Base-by-base conservation (phyloP, 2,888 invertebrate genomes). In the Ernsta delagoae region DNA sequence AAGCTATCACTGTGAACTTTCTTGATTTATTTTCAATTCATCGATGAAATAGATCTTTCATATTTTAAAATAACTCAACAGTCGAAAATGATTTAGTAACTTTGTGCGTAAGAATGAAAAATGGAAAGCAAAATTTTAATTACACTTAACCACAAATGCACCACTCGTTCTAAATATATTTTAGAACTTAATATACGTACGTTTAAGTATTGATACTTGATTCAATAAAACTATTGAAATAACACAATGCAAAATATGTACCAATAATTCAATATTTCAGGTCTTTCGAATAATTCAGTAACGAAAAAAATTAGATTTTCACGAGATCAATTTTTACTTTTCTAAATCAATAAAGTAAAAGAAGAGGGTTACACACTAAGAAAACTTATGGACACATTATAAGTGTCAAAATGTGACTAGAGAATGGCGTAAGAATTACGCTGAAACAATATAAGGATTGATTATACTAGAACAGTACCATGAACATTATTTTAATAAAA, bases 371-470 rank as follows among this genome's bases (percentile, higher is more conserved):
- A 73, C 59, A 67, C 36, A 63, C 71, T 67, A 64, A 70, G 67
- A 56, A 63, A 71, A 71, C 68, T 63, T 56, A 71, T 61, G 56
- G 81, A 84, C 82, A 85, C 79, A 80, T 79, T 75, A 77, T 73
- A 76, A 77, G 78, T 83, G 82, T 86, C 83, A 73, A 81, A 79
- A 77, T 78, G 79, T 90, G 91, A 92, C 91, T 91, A 90, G 91
- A 89, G 81, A 83, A 77, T 78, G 77, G 81, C 74, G 75, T 75
- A 77, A 73, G 75, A 81, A 84, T 83, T 83, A 77, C 76, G 73
- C 71, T 77, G 77, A 83, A 85, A 85, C 81, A 75, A 83, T 31
- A 31, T 9, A 54, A 86, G 84, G 83, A 81, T 83, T 79, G 80
- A 59, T 59, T 80, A 82, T 77, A 80, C 77, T 84, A 81, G 80